Evolutionary conservation across 2,888 invertebrate genomes (phyloP).

Genomic region (Cyaniris semiargus): DNA sequence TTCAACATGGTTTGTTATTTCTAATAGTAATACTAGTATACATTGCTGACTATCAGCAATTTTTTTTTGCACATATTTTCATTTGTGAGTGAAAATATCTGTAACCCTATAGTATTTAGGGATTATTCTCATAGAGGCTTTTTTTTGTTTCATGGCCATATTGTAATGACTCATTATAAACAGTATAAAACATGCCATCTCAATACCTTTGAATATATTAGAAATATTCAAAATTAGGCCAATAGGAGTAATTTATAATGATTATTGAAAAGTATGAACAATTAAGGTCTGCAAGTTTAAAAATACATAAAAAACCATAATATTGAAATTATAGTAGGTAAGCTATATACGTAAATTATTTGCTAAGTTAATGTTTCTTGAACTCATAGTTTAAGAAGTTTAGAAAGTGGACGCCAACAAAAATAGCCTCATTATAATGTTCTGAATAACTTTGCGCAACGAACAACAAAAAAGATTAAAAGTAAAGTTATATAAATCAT

Average conservation of each 20-base stretch:
- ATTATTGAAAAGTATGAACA: too few relatives aligned
- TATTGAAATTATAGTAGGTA: background rate
- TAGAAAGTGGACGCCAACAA: background rate
- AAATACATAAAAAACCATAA: too few relatives aligned
- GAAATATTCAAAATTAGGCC: background rate
- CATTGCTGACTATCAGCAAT: too few relatives aligned
- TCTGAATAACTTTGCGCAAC: background rate
- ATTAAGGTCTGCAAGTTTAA: too few relatives aligned
- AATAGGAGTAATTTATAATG: too few relatives aligned
- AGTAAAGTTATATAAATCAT: constrained; percentile 17
- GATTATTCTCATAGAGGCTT: background rate
- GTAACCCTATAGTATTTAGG: background rate
- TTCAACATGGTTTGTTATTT: too few relatives aligned
- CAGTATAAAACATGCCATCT: background rate
- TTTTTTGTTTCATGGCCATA: background rate
- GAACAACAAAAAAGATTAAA: constrained; percentile 1
- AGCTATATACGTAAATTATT: background rate
- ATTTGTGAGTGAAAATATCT: too few relatives aligned
- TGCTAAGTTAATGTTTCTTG: background rate
- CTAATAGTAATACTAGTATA: too few relatives aligned
- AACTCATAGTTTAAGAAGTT: background rate
- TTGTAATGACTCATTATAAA: background rate
- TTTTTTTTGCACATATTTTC: too few relatives aligned
- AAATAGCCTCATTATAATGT: background rate
- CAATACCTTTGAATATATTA: background rate